phyloP scores from a whole-genome alignment of 2,797 vertebrate genomes.

The Platalea minor region DNA sequence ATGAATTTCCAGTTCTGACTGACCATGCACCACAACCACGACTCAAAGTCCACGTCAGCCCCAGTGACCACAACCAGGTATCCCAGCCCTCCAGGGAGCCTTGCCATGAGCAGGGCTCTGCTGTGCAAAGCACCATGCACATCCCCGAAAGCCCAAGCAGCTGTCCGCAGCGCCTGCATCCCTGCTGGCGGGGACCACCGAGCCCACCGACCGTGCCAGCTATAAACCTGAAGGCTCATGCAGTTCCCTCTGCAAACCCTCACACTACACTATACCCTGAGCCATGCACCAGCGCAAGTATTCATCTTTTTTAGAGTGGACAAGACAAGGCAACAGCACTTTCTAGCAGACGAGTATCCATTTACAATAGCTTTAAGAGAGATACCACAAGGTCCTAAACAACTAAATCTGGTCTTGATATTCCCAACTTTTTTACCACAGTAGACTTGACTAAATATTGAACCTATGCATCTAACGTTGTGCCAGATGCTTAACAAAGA shows the following conservation, averaged over 20 bases:
- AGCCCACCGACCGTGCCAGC: neutral
- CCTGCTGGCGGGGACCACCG: neutral
- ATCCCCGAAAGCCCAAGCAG: rapidly evolving
- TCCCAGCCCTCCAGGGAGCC: neutral
- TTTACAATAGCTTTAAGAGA: neutral
- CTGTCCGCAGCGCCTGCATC: rapidly evolving
- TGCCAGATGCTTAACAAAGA: neutral
- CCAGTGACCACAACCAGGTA: neutral
- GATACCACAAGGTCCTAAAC: neutral
- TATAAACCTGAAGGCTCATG: neutral
- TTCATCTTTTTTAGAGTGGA: rapidly evolving
- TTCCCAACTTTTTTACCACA: too few species aligned
- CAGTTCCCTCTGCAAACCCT: neutral
- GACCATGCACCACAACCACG: rapidly evolving
- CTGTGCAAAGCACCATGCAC: neutral
- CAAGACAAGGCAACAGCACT: neutral
- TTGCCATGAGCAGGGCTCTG: neutral
- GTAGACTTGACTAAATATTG: rapidly evolving
- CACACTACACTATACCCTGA: neutral
- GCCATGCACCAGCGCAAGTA: rapidly evolving
- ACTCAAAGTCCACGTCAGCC: neutral
- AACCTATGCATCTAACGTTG: rapidly evolving
- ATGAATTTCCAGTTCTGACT: neutral
- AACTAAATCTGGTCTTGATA: rapidly evolving
- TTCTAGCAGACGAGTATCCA: rapidly evolving